phyloP scores from a whole-genome alignment of 1,140 invertebrate genomes.

The Trachelipus rathkii region DNA sequence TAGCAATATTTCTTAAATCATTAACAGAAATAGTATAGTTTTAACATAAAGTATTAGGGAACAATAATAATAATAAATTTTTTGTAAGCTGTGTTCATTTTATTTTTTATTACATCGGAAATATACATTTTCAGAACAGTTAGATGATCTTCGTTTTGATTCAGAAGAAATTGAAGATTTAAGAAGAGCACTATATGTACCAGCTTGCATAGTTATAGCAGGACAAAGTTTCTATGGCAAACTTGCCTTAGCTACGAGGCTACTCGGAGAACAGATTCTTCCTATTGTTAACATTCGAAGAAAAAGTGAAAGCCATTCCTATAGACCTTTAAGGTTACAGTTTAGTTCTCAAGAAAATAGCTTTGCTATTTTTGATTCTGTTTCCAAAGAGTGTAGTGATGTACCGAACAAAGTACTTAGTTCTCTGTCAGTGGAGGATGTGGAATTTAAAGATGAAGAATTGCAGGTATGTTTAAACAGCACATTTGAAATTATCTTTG shows the following conservation, averaged over 20 bases:
- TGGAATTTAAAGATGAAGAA: background rate
- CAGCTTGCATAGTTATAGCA: background rate
- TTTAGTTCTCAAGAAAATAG: background rate
- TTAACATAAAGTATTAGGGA: too few species aligned
- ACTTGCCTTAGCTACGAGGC: background rate
- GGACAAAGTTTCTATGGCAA: background rate
- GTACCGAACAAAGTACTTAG: background rate
- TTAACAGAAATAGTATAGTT: too few species aligned
- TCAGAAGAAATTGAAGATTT: background rate
- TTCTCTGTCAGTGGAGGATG: background rate
- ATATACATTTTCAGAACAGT: background rate
- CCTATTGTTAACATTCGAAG: background rate
- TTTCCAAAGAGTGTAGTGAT: background rate
- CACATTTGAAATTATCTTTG: too few species aligned
- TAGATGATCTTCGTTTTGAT: background rate
- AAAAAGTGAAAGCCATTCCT: background rate
- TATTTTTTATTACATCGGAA: too few species aligned
- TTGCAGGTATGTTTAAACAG: background rate
- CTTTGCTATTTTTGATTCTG: background rate
- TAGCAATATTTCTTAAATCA: too few species aligned
- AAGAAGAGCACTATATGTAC: background rate
- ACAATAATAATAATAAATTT: too few species aligned
- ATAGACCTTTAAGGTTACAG: background rate
- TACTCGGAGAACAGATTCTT: background rate
- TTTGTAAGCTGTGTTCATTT: too few species aligned